These are phyloP conservation scores for Sciurus vulgaris DNA, from an alignment of 2,797 vertebrate genomes.

Conservation along the genomic window DNA sequence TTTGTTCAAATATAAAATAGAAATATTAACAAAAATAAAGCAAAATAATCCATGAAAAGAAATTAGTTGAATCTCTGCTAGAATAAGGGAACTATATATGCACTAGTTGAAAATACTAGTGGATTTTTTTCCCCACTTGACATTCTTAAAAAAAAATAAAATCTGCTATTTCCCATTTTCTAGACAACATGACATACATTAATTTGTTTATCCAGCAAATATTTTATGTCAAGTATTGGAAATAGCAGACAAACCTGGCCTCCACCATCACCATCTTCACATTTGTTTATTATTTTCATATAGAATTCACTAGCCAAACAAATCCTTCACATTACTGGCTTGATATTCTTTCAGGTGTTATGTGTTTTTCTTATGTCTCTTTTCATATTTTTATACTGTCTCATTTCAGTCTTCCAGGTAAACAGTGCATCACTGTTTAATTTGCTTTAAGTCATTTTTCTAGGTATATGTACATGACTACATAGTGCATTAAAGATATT, in stretches of 20 bases:
- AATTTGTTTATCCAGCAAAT: constrained; percentile 7
- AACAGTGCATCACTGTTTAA: background rate
- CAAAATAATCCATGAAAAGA: constrained; percentile 55
- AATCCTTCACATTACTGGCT: background rate
- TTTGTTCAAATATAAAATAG: constrained; percentile 33
- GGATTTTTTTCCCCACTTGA: background rate
- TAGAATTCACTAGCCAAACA: constrained; percentile 17
- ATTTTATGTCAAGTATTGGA: background rate
- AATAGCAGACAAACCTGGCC: background rate
- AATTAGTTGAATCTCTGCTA: constrained; percentile 22
- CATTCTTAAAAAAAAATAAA: constrained; percentile 16
- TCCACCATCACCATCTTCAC: background rate
- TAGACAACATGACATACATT: background rate
- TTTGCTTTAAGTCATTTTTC: constrained; percentile 32
- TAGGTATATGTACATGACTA: background rate
- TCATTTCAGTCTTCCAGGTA: background rate
- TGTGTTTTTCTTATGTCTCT: background rate
- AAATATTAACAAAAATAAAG: constrained; percentile 62
- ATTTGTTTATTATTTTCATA: background rate
- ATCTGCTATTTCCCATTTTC: background rate
- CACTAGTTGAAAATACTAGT: constrained; percentile 23
- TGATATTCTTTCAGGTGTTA: background rate
- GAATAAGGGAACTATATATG: background rate
- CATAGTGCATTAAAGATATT: background rate
- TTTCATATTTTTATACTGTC: background rate